A percentile compares a stretch with the other conserved stretches of the same genome.
These are phyloP conservation scores for Aurelia sp. DNA, from an alignment of 30 jellyfish, hydroid and myxozoan genomes.

Conservation along the genomic window DNA sequence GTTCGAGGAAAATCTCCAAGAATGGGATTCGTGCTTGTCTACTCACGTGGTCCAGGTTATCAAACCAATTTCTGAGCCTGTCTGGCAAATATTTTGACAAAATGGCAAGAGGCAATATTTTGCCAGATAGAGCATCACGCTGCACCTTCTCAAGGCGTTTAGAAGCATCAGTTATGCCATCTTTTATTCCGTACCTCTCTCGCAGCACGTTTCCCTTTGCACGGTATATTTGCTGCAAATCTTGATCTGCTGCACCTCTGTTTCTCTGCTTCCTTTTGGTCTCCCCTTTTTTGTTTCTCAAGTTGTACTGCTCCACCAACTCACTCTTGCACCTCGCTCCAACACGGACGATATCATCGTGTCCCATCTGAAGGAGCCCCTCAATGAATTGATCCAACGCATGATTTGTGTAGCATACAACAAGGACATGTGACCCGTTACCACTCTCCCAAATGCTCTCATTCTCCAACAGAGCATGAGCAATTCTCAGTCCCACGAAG, in stretches of 20 bases:
- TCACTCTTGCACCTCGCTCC: conserved; percentile 81
- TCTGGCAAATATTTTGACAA: neutral
- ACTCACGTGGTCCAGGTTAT: neutral
- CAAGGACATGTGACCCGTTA: conserved; percentile 56
- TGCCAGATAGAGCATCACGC: neutral
- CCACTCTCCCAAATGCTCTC: conserved; percentile 24
- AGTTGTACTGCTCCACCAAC: conserved; percentile 45
- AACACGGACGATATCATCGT: conserved; percentile 63
- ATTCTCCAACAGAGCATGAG: conserved; percentile 69
- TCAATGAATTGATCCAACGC: conserved; percentile 89
- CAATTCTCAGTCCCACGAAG: conserved; percentile 76
- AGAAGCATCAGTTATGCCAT: neutral
- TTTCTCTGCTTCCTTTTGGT: neutral
- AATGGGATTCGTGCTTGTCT: conserved; percentile 16
- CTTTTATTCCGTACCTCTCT: conserved; percentile 1
- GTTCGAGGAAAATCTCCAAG: conserved; percentile 36
- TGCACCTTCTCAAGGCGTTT: neutral
- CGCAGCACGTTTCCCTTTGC: conserved; percentile 5
- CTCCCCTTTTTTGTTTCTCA: conserved; percentile 10
- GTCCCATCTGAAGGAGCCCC: conserved; percentile 74
- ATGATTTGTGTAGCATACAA: conserved; percentile 88
- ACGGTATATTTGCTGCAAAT: neutral
- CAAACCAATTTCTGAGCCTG: neutral
- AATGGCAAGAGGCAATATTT: conserved; percentile 1
- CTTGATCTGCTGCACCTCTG: neutral